Evolutionary conservation across 2,888 invertebrate species (phyloP).

Genomic region (Lasioglossum calceatum): DNA sequence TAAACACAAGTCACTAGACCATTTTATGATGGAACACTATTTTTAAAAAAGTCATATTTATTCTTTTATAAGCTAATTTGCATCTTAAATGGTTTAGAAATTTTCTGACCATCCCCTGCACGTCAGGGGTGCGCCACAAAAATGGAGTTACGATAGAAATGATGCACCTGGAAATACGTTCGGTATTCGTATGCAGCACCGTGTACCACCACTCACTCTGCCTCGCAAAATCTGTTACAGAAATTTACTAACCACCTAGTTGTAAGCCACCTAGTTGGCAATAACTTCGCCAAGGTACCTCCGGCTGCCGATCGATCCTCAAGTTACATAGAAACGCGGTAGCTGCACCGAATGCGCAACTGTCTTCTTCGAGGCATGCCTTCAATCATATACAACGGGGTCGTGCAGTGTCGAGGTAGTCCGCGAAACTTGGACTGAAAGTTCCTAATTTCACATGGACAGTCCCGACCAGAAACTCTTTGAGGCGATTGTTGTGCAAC

Average conservation of each 20-base stretch:
- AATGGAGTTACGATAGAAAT: not conserved
- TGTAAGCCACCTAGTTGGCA: not conserved
- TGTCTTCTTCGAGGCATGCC: not conserved
- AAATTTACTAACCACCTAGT: conserved; percentile 5
- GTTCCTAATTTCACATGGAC: conserved; percentile 15
- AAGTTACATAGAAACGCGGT: conserved; percentile 13
- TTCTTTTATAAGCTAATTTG: too few species aligned
- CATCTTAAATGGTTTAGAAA: too few species aligned
- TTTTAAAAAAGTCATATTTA: too few species aligned
- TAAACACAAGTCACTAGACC: too few species aligned
- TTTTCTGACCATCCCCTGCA: too few species aligned
- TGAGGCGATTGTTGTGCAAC: conserved; percentile 16
- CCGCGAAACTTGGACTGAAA: conserved; percentile 19
- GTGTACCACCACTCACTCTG: too few species aligned
- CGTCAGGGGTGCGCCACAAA: not conserved
- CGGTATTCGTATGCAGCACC: not conserved
- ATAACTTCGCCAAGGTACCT: conserved; percentile 21
- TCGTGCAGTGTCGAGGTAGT: not conserved
- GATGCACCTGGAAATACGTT: not conserved
- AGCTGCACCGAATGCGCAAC: not conserved
- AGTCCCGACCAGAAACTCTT: conserved; percentile 16
- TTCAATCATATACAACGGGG: not conserved
- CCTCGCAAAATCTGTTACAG: conserved; percentile 1
- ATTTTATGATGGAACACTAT: too few species aligned
- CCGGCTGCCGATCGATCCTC: conserved; percentile 22